phyloP scores from a whole-genome alignment of 2,797 vertebrate species.

The Eurystomus glaucurus region DNA sequence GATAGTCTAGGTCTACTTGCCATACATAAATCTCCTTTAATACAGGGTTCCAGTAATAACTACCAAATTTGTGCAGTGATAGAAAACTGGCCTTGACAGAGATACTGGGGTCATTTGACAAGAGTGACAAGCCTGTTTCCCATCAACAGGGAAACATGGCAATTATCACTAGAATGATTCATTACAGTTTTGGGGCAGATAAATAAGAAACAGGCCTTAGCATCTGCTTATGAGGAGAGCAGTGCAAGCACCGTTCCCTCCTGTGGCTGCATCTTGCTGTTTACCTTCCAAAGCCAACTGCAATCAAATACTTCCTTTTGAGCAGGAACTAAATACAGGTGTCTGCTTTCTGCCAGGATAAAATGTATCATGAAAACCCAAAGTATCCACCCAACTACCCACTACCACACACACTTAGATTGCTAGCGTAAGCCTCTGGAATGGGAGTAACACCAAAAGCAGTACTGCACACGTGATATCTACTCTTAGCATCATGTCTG shows the following conservation, averaged over 20 bases:
- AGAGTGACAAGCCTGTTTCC: neutral
- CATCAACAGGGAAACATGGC: neutral
- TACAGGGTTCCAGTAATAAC: neutral
- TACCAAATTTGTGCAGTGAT: neutral
- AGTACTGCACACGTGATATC: accelerated
- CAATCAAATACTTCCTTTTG: neutral
- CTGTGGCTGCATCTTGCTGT: neutral
- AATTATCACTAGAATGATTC: neutral
- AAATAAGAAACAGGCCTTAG: neutral
- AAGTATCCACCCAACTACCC: neutral
- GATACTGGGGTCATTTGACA: neutral
- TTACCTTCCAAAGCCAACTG: neutral
- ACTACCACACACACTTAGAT: neutral
- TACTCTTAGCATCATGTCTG: neutral
- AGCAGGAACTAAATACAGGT: neutral
- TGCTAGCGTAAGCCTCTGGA: neutral
- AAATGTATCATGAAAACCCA: neutral
- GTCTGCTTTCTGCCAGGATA: neutral
- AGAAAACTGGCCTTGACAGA: neutral
- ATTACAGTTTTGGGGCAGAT: neutral
- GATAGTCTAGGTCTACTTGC: neutral
- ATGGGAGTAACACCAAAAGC: neutral
- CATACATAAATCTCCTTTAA: neutral
- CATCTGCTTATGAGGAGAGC: neutral
- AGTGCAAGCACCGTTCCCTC: neutral